phyloP scores from a whole-genome alignment of 2,113 vertebrate species.

The Nipponia nippon region DNA sequence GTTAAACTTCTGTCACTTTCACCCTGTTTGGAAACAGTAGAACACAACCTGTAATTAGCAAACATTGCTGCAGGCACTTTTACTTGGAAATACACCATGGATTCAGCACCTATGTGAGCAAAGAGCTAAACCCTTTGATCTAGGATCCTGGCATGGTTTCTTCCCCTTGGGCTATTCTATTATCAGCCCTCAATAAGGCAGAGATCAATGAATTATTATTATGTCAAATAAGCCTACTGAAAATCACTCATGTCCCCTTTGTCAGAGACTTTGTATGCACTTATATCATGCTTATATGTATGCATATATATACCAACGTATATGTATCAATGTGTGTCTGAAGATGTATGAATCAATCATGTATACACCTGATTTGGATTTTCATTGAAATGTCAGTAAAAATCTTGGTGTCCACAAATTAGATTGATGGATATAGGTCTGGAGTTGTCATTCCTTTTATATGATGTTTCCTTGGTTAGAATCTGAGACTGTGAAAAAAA shows the following conservation, averaged over 20 bases:
- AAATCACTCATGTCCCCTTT: slow-evolving; percentile 22
- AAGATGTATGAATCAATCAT: background rate
- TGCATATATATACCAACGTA: background rate
- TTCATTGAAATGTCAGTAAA: background rate
- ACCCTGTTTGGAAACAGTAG: slow-evolving; percentile 82
- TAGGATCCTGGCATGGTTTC: slow-evolving; percentile 57
- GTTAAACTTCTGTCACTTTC: slow-evolving; percentile 85
- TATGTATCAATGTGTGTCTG: background rate
- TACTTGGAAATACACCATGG: slow-evolving; percentile 70
- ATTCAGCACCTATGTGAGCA: slow-evolving; percentile 74
- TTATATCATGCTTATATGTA: background rate
- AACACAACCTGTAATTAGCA: slow-evolving; percentile 84
- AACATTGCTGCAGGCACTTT: slow-evolving; percentile 77
- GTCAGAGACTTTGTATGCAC: background rate
- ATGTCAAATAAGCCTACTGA: slow-evolving; percentile 61
- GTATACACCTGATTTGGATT: background rate
- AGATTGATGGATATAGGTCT: background rate
- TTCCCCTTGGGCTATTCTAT: slow-evolving; percentile 60
- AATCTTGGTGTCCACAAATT: background rate
- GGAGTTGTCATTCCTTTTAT: background rate
- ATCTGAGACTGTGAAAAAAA: background rate
- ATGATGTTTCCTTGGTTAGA: background rate
- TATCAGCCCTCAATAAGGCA: slow-evolving; percentile 56
- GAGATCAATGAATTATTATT: slow-evolving; percentile 67
- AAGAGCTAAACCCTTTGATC: slow-evolving; percentile 71